Base-by-base conservation (phyloP, 2,113 vertebrate genomes). In the Pandion haliaetus region DNA sequence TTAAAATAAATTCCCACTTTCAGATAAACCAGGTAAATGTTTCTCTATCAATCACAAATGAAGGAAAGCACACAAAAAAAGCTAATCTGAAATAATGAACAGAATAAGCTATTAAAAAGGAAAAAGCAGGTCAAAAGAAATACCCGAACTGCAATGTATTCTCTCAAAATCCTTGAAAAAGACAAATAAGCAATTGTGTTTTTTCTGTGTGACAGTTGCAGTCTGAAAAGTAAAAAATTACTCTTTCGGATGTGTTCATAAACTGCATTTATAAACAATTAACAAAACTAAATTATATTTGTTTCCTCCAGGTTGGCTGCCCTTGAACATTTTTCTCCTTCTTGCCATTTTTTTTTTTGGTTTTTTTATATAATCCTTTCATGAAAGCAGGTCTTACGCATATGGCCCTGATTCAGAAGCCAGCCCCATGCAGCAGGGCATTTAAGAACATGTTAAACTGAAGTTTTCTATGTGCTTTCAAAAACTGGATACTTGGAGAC, bases 201-300 rank as follows among this genome's bases (percentile, higher is more conserved):
- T 90, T 66, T 87, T 65, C 66, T 59, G 45, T 29, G 45, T 82
- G 81, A 92, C 94, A 69, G 54, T 34, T 77, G 66, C 78, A 58
- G 74, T 23, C 84, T 86, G 82, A 80, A 94, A 91, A 93, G 54
- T 93, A 88, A 95, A 89, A 91, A 77, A 85, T 67, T 10, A 59
- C 79, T 86, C 74, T 81, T 91, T 87, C 78, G 77, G 86, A 47
- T 2, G 3, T 88, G 89, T 93, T 88, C 81, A 95, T 76, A 95
- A 95, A 78, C 73, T 70, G 73, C 84, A 47, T 88, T 95, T 93
- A 91, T 73, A 94, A 97, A 96, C 63, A 91, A 42, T 95, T 80
- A 71, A 42, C 71, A 34, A 69, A 92, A 89, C 74, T 73, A 82
- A 87, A 93, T 91, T 59, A 34, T n/a, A 78, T 93, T 93, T 85